These are phyloP conservation scores for Hylaea fasciaria DNA, from an alignment of 2,888 invertebrate genomes.

Conservation along the genomic window DNA sequence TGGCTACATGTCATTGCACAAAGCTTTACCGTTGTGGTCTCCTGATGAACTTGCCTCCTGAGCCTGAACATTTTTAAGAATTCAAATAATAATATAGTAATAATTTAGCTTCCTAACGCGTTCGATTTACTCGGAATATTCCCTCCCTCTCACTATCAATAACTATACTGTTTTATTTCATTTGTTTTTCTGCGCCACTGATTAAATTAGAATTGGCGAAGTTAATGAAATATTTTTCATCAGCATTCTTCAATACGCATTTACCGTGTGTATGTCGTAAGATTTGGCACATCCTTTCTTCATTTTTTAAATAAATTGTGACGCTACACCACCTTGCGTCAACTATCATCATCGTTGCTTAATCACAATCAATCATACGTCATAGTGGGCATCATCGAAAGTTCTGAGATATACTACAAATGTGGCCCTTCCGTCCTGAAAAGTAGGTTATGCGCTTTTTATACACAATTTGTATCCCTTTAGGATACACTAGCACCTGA, in stretches of 20 bases:
- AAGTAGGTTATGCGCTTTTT: too few species aligned
- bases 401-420: too few species aligned
- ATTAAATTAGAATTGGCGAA: slow-evolving; percentile 14
- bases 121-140: background rate
- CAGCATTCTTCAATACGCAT: slow-evolving; percentile 11
- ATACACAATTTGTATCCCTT: too few species aligned
- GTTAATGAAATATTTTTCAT: slow-evolving; percentile 8
- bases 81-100: too few species aligned
- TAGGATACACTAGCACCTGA: too few species aligned
- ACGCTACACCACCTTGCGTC: slow-evolving; percentile 14
- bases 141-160: slow-evolving; percentile 2
- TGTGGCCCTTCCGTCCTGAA: too few species aligned
- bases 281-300: slow-evolving; percentile 7
- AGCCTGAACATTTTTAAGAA: too few species aligned
- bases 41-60: too few species aligned
- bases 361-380: slow-evolving; percentile 11
- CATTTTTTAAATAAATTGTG: slow-evolving; percentile 1
- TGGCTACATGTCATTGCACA: too few species aligned
- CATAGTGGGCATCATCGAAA: background rate
- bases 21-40: too few species aligned
- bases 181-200: slow-evolving; percentile 5
- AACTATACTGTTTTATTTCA: background rate
- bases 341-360: slow-evolving; percentile 8
- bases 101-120: too few species aligned
- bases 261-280: slow-evolving; percentile 1